A percentile compares a stretch with the other conserved stretches of the same genome.
Evolutionary conservation across 2,888 invertebrate genomes (phyloP).

Genomic region (Maniola hyperantus): DNA sequence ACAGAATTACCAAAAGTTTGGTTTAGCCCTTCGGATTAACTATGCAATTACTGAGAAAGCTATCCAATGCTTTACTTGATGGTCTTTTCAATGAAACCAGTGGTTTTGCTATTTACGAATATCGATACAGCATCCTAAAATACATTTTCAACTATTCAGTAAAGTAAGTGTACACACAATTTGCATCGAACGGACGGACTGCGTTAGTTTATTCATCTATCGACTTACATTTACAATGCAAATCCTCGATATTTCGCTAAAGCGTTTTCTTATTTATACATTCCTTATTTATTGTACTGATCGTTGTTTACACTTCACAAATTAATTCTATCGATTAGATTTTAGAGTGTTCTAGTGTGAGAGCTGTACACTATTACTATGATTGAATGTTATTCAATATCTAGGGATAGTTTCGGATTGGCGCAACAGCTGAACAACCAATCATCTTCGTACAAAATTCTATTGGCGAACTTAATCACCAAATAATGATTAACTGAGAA

Average conservation of each 20-base stretch:
- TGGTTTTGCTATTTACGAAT: slow-evolving; percentile 34
- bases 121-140: slow-evolving; percentile 37
- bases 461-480: no score
- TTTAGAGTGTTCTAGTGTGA: slow-evolving; percentile 5
- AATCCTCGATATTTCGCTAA: slow-evolving; percentile 39
- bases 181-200: slow-evolving; percentile 40
- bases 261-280: slow-evolving; percentile 38
- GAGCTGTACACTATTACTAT: neutral
- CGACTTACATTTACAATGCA: slow-evolving; percentile 41
- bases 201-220: slow-evolving; percentile 39
- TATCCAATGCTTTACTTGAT: neutral
- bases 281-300: slow-evolving; percentile 39
- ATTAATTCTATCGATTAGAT: slow-evolving; percentile 34
- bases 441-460: no score
- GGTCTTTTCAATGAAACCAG: slow-evolving; percentile 21
- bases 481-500: no score
- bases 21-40: neutral
- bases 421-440: no score
- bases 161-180: slow-evolving; percentile 40
- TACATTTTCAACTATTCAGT: slow-evolving; percentile 34
- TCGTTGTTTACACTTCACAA: slow-evolving; percentile 38
- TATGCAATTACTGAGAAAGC: slow-evolving; percentile 11
- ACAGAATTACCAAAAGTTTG: neutral
- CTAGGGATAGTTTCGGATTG: no score
- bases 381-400: neutral